These are phyloP conservation scores for Neopelma chrysocephalum DNA, from an alignment of 2,797 vertebrate genomes.

Conservation along the genomic window DNA sequence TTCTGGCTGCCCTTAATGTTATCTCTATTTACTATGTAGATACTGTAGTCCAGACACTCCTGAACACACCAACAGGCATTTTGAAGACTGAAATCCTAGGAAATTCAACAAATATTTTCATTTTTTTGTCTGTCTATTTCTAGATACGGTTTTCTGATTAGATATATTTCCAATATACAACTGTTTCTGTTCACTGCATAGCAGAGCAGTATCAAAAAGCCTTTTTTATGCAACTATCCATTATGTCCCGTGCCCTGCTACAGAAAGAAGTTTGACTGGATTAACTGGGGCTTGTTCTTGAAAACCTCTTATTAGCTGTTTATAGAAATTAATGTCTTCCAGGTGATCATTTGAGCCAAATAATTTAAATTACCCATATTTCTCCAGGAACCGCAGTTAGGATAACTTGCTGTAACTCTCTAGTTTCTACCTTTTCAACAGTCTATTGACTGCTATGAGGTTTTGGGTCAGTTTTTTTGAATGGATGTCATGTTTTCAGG, in stretches of 20 bases:
- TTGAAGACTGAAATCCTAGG: not conserved
- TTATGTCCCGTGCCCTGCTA: not conserved
- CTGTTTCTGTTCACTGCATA: not conserved
- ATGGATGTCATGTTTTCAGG: not conserved
- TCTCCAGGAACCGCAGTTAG: not conserved
- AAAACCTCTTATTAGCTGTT: not conserved
- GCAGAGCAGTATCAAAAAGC: not conserved
- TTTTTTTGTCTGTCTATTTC: not conserved
- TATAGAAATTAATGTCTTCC: not conserved
- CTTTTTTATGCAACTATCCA: not conserved
- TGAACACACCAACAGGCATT: not conserved
- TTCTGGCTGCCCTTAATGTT: not conserved
- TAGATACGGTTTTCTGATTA: not conserved
- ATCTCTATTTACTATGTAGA: not conserved
- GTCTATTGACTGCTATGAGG: accelerated
- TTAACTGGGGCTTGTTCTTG: not conserved
- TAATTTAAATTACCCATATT: not conserved
- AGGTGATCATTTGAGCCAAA: not conserved
- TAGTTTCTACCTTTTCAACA: not conserved
- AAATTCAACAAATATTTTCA: not conserved
- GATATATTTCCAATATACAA: not conserved
- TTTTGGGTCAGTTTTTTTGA: not conserved
- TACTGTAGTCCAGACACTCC: not conserved
- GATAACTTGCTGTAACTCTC: not conserved
- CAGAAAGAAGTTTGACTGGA: not conserved